Evolutionary conservation across 2,797 vertebrate genomes (phyloP).

Genomic region (Sebastes umbrosus): DNA sequence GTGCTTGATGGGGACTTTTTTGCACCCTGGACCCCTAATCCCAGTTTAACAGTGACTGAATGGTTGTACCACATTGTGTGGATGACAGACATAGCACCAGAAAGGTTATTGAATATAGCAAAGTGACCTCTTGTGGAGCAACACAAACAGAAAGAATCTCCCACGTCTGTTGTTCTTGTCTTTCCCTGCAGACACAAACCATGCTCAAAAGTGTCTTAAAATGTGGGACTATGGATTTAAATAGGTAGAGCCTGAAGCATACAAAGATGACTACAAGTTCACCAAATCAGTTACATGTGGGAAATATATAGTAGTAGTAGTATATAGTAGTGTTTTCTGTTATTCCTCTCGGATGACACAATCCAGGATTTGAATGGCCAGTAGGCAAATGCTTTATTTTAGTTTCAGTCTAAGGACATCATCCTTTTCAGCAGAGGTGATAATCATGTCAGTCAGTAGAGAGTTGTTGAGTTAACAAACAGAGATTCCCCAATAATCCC

Average conservation of each 20-base stretch:
- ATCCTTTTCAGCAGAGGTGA: background rate
- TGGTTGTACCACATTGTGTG: conserved; percentile 21
- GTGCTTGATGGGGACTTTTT: background rate
- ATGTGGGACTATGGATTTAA: background rate
- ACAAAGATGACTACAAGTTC: background rate
- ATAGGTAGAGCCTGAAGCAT: background rate
- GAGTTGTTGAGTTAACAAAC: conserved; percentile 17
- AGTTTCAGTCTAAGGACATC: background rate
- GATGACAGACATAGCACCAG: conserved; percentile 43
- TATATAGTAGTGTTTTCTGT: background rate
- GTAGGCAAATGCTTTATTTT: background rate
- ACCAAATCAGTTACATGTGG: background rate
- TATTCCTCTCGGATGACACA: background rate
- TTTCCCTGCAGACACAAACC: background rate
- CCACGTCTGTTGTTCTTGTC: background rate
- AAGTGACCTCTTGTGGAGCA: conserved; percentile 18
- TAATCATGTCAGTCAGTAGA: background rate
- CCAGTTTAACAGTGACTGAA: background rate
- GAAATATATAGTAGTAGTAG: background rate
- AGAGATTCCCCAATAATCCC: conserved; percentile 1
- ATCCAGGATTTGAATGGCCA: background rate
- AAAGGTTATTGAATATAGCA: conserved; percentile 58
- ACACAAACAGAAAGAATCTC: background rate
- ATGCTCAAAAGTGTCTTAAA: background rate
- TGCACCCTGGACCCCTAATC: background rate